Conservation (phyloP, 1,140 invertebrate species). For the Muscidifurax raptorellus region DNA sequence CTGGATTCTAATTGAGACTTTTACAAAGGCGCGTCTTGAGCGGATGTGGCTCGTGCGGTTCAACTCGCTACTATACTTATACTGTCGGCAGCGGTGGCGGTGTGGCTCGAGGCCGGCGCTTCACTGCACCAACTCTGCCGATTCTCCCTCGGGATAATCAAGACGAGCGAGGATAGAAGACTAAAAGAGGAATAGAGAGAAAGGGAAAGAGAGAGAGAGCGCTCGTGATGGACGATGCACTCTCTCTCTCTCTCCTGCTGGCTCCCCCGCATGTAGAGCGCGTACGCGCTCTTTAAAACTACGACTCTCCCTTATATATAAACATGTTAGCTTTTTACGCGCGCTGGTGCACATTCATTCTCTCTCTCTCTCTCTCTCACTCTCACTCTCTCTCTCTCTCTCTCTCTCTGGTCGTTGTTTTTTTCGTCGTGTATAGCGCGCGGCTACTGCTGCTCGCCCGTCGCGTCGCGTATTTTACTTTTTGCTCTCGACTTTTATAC, state of each 20-base stretch:
- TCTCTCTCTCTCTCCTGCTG: no score
- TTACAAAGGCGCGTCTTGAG: slow-evolving; percentile 51
- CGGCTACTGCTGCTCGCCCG: no score
- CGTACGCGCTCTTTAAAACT: slow-evolving; percentile 46
- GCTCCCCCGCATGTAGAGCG: no score
- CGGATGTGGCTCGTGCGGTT: slow-evolving; percentile 49
- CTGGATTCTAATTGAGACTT: slow-evolving; percentile 53
- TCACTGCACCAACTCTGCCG: slow-evolving; percentile 1
- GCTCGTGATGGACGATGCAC: slow-evolving; percentile 58
- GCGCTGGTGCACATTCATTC: slow-evolving; percentile 24
- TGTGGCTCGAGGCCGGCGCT: neutral
- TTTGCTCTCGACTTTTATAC: neutral
- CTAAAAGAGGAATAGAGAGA: neutral
- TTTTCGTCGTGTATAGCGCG: neutral
- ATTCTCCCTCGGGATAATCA: slow-evolving; percentile 61
- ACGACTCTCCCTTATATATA: slow-evolving; percentile 9
- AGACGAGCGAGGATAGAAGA: slow-evolving; percentile 9
- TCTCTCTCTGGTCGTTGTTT: neutral
- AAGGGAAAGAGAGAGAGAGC: neutral
- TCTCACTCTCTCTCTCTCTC: neutral
- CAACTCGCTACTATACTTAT: slow-evolving; percentile 29
- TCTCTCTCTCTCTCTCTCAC: neutral
- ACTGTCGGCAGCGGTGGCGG: neutral
- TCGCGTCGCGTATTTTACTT: neutral
- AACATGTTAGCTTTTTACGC: slow-evolving; percentile 34